Percentiles rank a stretch among this genome's conserved stretches.
Evolutionary conservation across 1,140 invertebrate species (phyloP).

Genomic region (Caerostris extrusa): DNA sequence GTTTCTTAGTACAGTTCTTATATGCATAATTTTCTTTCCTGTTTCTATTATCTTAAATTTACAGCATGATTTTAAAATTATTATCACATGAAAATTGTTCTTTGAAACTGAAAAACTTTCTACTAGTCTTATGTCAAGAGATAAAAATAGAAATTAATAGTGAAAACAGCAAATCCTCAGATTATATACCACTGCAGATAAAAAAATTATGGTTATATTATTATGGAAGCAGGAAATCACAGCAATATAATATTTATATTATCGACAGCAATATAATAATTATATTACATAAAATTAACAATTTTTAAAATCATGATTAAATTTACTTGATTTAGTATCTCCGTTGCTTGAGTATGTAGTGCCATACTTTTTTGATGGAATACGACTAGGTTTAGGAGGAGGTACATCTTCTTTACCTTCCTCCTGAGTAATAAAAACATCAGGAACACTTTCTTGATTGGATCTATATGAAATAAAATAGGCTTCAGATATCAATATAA

Average conservation of each 20-base stretch:
- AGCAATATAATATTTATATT: background rate
- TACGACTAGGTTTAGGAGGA: constrained; percentile 88
- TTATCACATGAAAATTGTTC: too few relatives aligned
- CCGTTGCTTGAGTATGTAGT: constrained; percentile 7
- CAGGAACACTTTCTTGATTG: constrained; percentile 74
- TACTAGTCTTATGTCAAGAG: too few relatives aligned
- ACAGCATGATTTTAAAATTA: too few relatives aligned
- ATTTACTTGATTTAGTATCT: constrained; percentile 56
- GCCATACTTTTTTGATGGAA: constrained; percentile 82
- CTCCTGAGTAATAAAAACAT: constrained; percentile 63
- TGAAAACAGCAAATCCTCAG: too few relatives aligned
- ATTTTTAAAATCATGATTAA: too few relatives aligned
- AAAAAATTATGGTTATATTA: background rate
- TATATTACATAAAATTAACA: too few relatives aligned
- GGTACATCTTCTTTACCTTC: constrained; percentile 81
- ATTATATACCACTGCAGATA: background rate
- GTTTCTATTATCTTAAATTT: too few relatives aligned
- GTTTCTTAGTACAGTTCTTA: too few relatives aligned
- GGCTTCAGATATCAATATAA: background rate
- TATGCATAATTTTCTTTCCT: too few relatives aligned
- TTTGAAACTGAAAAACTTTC: too few relatives aligned
- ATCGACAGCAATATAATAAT: background rate
- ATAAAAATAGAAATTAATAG: too few relatives aligned
- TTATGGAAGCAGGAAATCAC: too few relatives aligned
- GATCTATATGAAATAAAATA: constrained; percentile 14